These are phyloP conservation scores for Oscheius sp. DNA, from an alignment of 1,140 invertebrate species.

Conservation along the genomic window DNA sequence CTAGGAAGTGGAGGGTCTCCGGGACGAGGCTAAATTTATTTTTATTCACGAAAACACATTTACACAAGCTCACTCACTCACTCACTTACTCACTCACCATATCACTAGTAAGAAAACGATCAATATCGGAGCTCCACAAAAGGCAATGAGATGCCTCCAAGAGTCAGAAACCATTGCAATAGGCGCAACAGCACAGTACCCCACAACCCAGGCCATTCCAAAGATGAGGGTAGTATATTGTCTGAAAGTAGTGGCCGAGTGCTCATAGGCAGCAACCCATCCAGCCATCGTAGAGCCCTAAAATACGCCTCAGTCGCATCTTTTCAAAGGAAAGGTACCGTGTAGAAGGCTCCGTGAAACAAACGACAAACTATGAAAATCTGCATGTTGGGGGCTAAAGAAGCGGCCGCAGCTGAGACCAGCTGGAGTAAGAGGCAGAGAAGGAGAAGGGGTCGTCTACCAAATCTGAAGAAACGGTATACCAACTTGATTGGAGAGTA, in stretches of 20 bases:
- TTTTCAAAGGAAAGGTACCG: constrained; percentile 18
- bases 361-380: constrained; percentile 29
- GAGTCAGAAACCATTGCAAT: constrained; percentile 21
- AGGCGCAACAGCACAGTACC: constrained; percentile 40
- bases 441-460: constrained; percentile 33
- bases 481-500: not conserved
- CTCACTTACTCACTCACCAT: constrained; percentile 35
- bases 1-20: constrained; percentile 49
- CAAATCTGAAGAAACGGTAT: constrained; percentile 7
- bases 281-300: constrained; percentile 43
- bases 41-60: too few relatives aligned
- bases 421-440: constrained; percentile 23
- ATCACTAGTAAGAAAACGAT: constrained; percentile 38
- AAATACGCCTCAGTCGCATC: not conserved
- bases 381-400: constrained; percentile 27
- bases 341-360: constrained; percentile 36
- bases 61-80: constrained; percentile 27
- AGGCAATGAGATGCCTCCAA: constrained; percentile 41
- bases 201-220: constrained; percentile 52
- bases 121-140: constrained; percentile 34
- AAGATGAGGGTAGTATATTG: constrained; percentile 50
- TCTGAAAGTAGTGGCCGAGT: constrained; percentile 43
- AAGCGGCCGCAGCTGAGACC: constrained; percentile 17
- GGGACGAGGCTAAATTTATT: constrained; percentile 42
- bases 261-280: constrained; percentile 55